Percentiles rank a stretch among this genome's conserved stretches.
phyloP scores from a whole-genome alignment of 1,140 invertebrate species.

The Leptinotarsa undecemlineata region DNA sequence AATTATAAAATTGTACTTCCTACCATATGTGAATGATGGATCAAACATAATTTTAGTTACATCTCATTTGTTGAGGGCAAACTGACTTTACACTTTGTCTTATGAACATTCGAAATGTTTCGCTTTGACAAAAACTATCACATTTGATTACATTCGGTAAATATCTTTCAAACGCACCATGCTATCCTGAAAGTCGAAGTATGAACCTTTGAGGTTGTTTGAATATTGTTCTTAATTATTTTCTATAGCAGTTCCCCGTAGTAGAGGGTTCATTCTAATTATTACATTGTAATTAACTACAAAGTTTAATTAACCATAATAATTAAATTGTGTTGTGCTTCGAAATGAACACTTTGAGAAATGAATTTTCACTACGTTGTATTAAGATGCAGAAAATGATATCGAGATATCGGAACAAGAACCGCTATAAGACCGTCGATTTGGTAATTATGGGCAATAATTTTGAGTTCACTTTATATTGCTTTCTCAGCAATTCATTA shows the following conservation, averaged over 20 bases:
- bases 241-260: not conserved
- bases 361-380: too few species aligned
- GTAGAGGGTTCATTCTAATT: not conserved
- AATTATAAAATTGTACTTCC: too few species aligned
- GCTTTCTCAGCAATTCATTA: too few species aligned
- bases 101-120: not conserved
- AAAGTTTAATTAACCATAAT: not conserved
- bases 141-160: not conserved
- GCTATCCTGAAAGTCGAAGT: not conserved
- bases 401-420: too few species aligned
- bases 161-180: not conserved
- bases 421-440: too few species aligned
- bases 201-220: not conserved
- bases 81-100: too few species aligned
- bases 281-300: not conserved
- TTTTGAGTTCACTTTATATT: too few species aligned
- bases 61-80: too few species aligned
- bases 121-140: not conserved
- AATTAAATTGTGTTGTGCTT: not conserved
- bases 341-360: not conserved
- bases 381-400: too few species aligned
- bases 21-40: too few species aligned
- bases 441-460: too few species aligned
- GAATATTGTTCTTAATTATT: not conserved
- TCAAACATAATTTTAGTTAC: too few species aligned